Conservation (phyloP, 1,140 invertebrate species). For the Proctacanthus coquilletti region DNA sequence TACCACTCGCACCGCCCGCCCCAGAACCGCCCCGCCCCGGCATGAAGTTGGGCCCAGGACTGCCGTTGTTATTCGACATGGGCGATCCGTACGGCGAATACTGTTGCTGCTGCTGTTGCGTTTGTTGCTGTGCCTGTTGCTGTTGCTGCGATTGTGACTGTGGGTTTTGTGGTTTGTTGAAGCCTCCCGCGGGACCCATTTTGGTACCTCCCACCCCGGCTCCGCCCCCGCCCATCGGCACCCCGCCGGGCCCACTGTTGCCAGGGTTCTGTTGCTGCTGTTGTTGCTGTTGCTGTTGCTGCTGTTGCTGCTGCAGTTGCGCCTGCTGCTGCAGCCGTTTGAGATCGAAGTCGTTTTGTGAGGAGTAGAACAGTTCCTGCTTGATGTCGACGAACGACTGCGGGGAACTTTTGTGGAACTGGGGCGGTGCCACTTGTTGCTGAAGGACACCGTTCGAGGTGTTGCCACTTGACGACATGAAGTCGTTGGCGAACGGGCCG, state of each 20-base stretch:
- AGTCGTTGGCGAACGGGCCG: conserved; percentile 13
- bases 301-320: conserved; percentile 13
- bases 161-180: conserved; percentile 20
- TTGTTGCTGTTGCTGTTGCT: conserved; percentile 23
- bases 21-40: conserved; percentile 13
- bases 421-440: conserved; percentile 24
- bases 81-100: conserved; percentile 53
- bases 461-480: conserved; percentile 1
- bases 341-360: conserved; percentile 29
- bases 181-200: conserved; percentile 11
- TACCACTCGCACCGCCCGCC: conserved; percentile 3
- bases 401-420: conserved; percentile 24
- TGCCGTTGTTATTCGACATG: conserved; percentile 34
- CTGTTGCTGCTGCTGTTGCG: conserved; percentile 35
- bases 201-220: conserved; percentile 8
- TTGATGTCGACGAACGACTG: conserved; percentile 26
- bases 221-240: conserved; percentile 31
- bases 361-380: conserved; percentile 28
- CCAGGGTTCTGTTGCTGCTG: conserved; percentile 14
- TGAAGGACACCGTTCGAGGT: conserved; percentile 11
- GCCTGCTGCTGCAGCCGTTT: conserved; percentile 26
- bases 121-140: conserved; percentile 29
- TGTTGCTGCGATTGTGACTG: conserved; percentile 2
- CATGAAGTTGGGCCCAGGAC: conserved; percentile 23
- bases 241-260: conserved; percentile 26